These are phyloP conservation scores for Mnemiopsis leidyi DNA, from an alignment of 37 sponge, comb jelly and placozoan species.

Conservation along the genomic window DNA sequence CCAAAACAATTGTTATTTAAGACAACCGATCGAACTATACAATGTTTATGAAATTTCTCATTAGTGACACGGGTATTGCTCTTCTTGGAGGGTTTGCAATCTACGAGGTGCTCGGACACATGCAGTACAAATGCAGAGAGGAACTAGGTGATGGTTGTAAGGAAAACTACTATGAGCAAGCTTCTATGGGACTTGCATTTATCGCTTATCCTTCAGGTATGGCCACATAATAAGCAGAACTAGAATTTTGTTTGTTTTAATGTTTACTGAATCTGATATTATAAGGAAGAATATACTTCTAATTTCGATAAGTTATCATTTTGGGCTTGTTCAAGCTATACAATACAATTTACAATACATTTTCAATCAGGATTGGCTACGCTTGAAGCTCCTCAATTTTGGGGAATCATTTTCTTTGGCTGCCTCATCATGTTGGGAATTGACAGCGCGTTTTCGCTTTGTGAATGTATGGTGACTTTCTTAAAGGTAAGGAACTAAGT, in stretches of 20 bases:
- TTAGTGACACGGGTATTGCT: constrained; percentile 61
- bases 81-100: constrained; percentile 53
- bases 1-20: too few relatives aligned
- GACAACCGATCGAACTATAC: not conserved
- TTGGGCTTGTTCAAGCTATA: too few relatives aligned
- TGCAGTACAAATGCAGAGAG: not conserved
- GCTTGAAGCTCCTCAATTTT: constrained; percentile 36
- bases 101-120: constrained; percentile 34
- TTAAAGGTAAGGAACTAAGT: not conserved
- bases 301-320: too few relatives aligned
- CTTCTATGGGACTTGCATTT: constrained; percentile 27
- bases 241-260: too few relatives aligned
- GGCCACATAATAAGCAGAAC: not conserved
- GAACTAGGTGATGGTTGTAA: not conserved
- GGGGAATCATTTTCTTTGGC: constrained; percentile 63
- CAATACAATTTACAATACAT: too few relatives aligned
- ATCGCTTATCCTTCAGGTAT: constrained; percentile 58
- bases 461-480: constrained; percentile 23
- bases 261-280: too few relatives aligned
- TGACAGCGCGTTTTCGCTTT: constrained; percentile 61
- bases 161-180: not conserved
- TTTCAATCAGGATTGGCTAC: constrained; percentile 43
- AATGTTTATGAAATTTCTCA: not conserved
- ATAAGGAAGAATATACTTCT: too few relatives aligned
- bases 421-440: constrained; percentile 39